Percentiles rank a stretch among this genome's conserved stretches.
These are phyloP conservation scores for Balaenoptera acutorostrata DNA, from an alignment of 2,113 vertebrate genomes.

Conservation along the genomic window DNA sequence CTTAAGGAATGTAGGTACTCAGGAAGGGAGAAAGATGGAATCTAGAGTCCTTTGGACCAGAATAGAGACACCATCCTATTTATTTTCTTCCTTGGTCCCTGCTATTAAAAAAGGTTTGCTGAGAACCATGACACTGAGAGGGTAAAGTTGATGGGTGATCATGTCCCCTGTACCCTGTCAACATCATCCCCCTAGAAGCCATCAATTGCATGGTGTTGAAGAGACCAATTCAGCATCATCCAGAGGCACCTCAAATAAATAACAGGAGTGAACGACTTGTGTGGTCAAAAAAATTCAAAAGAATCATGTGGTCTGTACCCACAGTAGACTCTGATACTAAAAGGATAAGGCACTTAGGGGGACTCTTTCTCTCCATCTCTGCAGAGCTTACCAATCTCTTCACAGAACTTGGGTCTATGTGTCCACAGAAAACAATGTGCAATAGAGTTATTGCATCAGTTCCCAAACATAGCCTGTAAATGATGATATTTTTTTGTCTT, in stretches of 20 bases:
- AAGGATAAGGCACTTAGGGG: neutral
- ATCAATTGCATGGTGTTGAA: neutral
- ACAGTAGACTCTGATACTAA: neutral
- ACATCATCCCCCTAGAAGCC: neutral
- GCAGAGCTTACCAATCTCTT: neutral
- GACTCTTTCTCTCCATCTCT: neutral
- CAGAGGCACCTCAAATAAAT: neutral
- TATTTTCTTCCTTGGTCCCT: neutral
- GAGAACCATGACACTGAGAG: neutral
- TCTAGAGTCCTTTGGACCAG: neutral
- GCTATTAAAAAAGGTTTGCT: neutral
- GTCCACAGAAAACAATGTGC: neutral
- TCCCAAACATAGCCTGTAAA: neutral
- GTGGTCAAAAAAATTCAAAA: neutral
- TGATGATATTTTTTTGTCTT: neutral
- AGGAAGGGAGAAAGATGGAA: neutral
- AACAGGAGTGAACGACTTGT: neutral
- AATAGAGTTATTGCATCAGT: neutral
- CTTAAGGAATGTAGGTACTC: neutral
- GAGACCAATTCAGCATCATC: neutral
- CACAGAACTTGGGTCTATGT: neutral
- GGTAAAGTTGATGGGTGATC: neutral
- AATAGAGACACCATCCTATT: neutral
- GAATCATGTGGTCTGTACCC: neutral
- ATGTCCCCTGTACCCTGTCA: neutral